Conservation (phyloP, 2,888 invertebrate species). For the Leptopilina drosophilae region DNA sequence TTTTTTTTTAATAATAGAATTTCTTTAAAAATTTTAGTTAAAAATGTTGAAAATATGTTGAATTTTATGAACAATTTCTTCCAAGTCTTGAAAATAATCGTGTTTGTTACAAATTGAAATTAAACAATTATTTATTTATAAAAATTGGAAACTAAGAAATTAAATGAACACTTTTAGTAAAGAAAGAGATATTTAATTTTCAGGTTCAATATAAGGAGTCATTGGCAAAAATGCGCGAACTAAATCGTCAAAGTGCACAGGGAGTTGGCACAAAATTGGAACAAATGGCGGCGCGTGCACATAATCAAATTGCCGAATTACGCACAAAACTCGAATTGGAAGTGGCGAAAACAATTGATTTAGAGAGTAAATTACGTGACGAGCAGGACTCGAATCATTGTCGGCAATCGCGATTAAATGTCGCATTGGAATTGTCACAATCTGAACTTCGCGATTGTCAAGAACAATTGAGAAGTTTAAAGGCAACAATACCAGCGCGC, state of each 20-base stretch:
- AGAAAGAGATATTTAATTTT: slow-evolving; percentile 19
- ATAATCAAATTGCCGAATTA: slow-evolving; percentile 76
- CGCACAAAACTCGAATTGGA: slow-evolving; percentile 76
- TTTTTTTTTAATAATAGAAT: too few relatives aligned
- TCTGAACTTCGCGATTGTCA: slow-evolving; percentile 74
- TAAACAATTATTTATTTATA: too few relatives aligned
- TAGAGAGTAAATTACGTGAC: slow-evolving; percentile 70
- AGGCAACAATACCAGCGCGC: slow-evolving; percentile 73
- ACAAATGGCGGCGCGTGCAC: slow-evolving; percentile 77
- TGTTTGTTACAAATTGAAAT: too few relatives aligned
- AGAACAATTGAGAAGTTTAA: slow-evolving; percentile 72
- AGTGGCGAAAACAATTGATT: slow-evolving; percentile 69
- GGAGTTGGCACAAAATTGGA: slow-evolving; percentile 79
- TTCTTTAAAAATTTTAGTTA: too few relatives aligned
- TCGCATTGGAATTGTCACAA: slow-evolving; percentile 73
- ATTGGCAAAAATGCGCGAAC: slow-evolving; percentile 81
- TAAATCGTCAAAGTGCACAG: slow-evolving; percentile 82
- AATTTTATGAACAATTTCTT: too few relatives aligned
- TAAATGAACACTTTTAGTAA: neutral
- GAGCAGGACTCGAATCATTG: slow-evolving; percentile 74
- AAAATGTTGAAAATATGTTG: too few relatives aligned
- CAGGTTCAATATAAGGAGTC: slow-evolving; percentile 78
- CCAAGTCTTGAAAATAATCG: too few relatives aligned
- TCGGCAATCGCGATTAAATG: slow-evolving; percentile 71
- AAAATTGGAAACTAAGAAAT: neutral